phyloP scores from a whole-genome alignment of 2,113 vertebrate genomes.

The Eclectus roratus region DNA sequence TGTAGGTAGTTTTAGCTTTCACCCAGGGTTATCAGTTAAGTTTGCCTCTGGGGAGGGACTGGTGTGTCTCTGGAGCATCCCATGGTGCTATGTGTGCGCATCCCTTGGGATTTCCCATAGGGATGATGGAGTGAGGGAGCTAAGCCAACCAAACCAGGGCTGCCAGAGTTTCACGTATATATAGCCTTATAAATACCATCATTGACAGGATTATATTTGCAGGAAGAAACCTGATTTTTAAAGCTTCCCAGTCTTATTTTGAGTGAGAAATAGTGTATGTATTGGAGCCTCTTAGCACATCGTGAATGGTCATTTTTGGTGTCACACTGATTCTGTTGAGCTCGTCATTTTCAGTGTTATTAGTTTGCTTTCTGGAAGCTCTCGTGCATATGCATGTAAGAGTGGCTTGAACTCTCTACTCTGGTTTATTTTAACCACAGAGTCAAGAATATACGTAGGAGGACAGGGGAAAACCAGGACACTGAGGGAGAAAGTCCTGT shows the following conservation, averaged over 20 bases:
- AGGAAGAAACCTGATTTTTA: not conserved
- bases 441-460: not conserved
- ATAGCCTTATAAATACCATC: not conserved
- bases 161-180: not conserved
- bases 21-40: not conserved
- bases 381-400: not conserved
- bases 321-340: not conserved
- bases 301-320: not conserved
- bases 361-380: not conserved
- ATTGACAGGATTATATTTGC: not conserved
- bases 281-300: not conserved
- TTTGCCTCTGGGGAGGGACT: not conserved
- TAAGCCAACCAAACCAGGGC: not conserved
- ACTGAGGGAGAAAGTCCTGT: not conserved
- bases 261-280: not conserved
- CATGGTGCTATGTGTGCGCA: fast-evolving
- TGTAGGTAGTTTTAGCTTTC: not conserved
- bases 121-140: not conserved
- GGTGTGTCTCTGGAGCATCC: not conserved
- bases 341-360: not conserved
- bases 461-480: not conserved
- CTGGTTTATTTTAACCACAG: not conserved
- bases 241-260: not conserved
- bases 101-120: not conserved
- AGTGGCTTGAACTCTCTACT: not conserved